phyloP scores from a whole-genome alignment of 2,888 invertebrate genomes.

The Drosophila nr. fundita region DNA sequence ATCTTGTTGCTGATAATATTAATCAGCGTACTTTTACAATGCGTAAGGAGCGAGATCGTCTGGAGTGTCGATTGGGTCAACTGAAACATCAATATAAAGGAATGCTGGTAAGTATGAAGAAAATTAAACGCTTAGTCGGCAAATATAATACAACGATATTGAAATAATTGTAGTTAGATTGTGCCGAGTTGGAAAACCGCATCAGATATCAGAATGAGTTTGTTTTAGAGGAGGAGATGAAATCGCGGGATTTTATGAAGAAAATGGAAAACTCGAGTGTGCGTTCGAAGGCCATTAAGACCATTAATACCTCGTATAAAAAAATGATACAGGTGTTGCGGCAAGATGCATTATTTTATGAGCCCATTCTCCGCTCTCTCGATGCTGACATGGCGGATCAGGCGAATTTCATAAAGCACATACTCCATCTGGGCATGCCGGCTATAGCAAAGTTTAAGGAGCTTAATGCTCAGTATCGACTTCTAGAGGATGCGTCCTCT shows the following conservation, averaged over 20 bases:
- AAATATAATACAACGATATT: not conserved
- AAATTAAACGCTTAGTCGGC: not conserved
- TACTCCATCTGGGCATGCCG: conserved; percentile 82
- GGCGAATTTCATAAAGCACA: conserved; percentile 79
- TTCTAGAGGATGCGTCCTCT: conserved; percentile 75
- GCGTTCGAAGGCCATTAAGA: conserved; percentile 80
- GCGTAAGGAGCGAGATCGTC: conserved; percentile 83
- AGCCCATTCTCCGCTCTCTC: conserved; percentile 82
- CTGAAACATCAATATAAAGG: conserved; percentile 68
- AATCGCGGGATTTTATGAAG: conserved; percentile 71
- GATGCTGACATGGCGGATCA: conserved; percentile 83
- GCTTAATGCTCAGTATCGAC: conserved; percentile 69
- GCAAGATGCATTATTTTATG: conserved; percentile 83
- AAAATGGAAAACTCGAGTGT: conserved; percentile 82
- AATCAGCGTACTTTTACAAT: conserved; percentile 83
- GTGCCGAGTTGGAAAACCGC: conserved; percentile 77
- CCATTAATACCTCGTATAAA: conserved; percentile 81
- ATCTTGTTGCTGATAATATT: conserved; percentile 81
- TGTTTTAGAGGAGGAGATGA: conserved; percentile 75
- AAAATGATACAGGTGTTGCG: conserved; percentile 79
- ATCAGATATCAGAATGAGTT: conserved; percentile 82
- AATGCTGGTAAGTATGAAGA: conserved; percentile 64
- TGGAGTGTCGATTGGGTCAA: conserved; percentile 67
- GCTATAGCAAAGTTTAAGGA: conserved; percentile 78
- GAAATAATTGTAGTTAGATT: conserved; percentile 59